phyloP scores from a whole-genome alignment of 64 coral and sea anemone genomes.

The Catalaphyllia jardinei region DNA sequence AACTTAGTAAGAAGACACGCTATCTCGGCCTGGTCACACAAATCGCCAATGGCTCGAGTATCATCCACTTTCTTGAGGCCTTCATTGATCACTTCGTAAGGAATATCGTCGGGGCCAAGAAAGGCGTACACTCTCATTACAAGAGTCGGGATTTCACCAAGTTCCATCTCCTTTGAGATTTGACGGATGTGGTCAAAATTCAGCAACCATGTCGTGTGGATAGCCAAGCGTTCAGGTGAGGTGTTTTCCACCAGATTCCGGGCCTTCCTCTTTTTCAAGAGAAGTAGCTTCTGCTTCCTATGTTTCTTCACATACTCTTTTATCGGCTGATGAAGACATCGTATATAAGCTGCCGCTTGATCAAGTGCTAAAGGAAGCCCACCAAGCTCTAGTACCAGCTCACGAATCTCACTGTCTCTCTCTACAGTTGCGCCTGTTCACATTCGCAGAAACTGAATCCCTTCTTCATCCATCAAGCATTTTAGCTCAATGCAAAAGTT shows the following conservation, averaged over 20 bases:
- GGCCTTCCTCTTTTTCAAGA: conserved; percentile 63
- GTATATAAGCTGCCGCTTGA: conserved; percentile 67
- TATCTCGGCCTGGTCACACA: conserved; percentile 40
- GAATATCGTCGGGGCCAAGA: conserved; percentile 80
- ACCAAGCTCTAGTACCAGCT: conserved; percentile 54
- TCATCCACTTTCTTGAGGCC: conserved; percentile 40
- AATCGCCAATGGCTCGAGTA: background rate
- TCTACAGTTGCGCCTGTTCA: conserved; percentile 22
- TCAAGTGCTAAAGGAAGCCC: conserved; percentile 75
- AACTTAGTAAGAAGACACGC: conserved; percentile 75
- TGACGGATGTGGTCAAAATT: conserved; percentile 67
- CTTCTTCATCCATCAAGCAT: conserved; percentile 43
- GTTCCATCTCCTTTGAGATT: conserved; percentile 44
- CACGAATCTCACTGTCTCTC: background rate
- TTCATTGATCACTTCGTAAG: conserved; percentile 73
- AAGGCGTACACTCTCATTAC: conserved; percentile 69
- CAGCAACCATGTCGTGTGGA: conserved; percentile 72
- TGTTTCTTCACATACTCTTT: conserved; percentile 56
- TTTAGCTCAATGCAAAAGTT: conserved; percentile 58
- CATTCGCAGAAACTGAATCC: conserved; percentile 45
- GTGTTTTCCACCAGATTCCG: conserved; percentile 46
- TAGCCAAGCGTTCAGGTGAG: conserved; percentile 56
- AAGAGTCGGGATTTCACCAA: conserved; percentile 50
- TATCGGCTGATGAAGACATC: conserved; percentile 27
- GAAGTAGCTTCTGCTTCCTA: conserved; percentile 52